phyloP scores from a whole-genome alignment of 2,113 vertebrate species.

The Microtus ochrogaster region DNA sequence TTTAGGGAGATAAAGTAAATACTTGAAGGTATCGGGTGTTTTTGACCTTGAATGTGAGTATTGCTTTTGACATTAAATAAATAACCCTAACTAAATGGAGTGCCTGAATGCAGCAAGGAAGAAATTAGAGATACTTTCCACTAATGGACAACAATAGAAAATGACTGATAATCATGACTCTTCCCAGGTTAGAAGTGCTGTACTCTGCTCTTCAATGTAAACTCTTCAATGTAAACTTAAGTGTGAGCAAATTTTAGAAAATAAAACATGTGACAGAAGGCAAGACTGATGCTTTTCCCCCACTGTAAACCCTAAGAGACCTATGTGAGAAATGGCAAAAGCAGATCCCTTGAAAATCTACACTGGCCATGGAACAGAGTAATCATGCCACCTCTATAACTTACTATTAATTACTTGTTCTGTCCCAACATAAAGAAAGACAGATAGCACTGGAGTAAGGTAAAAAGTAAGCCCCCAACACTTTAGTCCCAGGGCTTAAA shows the following conservation, averaged over 20 bases:
- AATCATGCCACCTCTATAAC: not conserved
- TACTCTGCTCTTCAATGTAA: not conserved
- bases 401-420: not conserved
- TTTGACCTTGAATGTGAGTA: not conserved
- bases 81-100: not conserved
- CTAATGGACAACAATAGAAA: not conserved
- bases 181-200: not conserved
- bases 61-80: slow-evolving; percentile 40
- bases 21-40: slow-evolving; percentile 3
- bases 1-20: slow-evolving; percentile 27
- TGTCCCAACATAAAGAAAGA: not conserved
- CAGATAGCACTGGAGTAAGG: slow-evolving; percentile 15
- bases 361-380: not conserved
- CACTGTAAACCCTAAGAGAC: not conserved
- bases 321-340: not conserved
- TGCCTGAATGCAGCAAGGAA: slow-evolving; percentile 14
- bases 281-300: not conserved
- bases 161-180: slow-evolving; percentile 3
- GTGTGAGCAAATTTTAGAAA: not conserved
- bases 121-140: slow-evolving; percentile 44
- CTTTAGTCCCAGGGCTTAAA: not conserved
- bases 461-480: not conserved
- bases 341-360: not conserved
- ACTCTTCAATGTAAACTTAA: not conserved
- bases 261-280: not conserved